phyloP scores from a whole-genome alignment of 2,113 vertebrate species.

The rat (Rattus norvegicus) region GRCr8 NC_086038.1:33890501-33891000 shows the following conservation, averaged over 20 bases:
- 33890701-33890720: background rate
- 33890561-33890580: background rate
- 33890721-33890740: background rate
- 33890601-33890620: background rate
- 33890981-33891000: background rate
- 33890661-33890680: background rate
- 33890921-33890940: constrained; percentile 25
- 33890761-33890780: background rate
- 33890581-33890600: no score
- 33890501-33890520: background rate
- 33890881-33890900: constrained; percentile 10
- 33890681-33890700: background rate
- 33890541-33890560: background rate
- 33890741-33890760: background rate
- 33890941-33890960: constrained; percentile 37
- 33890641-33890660: background rate
- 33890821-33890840: constrained; percentile 41
- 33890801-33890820: background rate
- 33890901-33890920: constrained; percentile 48
- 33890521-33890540: background rate
- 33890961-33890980: constrained; percentile 25
- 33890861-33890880: background rate
- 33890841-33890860: no score
- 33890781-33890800: background rate
- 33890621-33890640: background rate